A percentile compares a stretch with the other conserved stretches of the same genome.
Conservation (phyloP, 2,888 invertebrate species). For the Lysandra bellargus region DNA sequence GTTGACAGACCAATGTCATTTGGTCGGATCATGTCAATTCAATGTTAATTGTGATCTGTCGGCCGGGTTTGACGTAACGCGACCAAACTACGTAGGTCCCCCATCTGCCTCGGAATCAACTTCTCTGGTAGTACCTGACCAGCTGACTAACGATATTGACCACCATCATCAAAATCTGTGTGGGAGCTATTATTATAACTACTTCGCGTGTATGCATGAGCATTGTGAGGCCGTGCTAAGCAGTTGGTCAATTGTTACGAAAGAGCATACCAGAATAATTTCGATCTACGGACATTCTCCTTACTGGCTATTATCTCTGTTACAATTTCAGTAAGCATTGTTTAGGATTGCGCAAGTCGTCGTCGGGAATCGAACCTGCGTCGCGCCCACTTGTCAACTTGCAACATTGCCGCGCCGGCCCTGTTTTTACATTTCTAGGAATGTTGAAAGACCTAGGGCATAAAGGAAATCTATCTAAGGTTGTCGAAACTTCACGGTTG, state of each 20-base stretch:
- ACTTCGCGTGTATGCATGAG: not conserved
- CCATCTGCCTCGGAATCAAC: no score
- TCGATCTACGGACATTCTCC: constrained; percentile 16
- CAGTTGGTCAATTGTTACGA: constrained; percentile 6
- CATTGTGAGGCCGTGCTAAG: not conserved
- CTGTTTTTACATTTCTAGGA: constrained; percentile 32
- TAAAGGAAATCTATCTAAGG: constrained; percentile 32
- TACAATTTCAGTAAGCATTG: constrained; percentile 30
- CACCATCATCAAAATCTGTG: not conserved
- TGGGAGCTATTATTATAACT: not conserved
- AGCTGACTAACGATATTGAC: not conserved
- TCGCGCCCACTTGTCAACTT: constrained; percentile 57
- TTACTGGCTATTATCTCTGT: constrained; percentile 23
- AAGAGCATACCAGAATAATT: constrained; percentile 6
- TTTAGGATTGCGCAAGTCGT: constrained; percentile 43
- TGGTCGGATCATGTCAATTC: no score
- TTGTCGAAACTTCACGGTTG: constrained; percentile 28
- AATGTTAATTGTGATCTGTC: no score
- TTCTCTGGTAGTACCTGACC: not conserved
- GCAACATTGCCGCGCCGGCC: constrained; percentile 38
- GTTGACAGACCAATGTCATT: no score
- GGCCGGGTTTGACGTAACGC: no score
- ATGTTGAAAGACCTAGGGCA: constrained; percentile 34
- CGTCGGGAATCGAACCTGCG: constrained; percentile 48
- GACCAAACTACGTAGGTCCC: no score